Evolutionary conservation across 2,797 vertebrate species (phyloP).

Genomic region (Capromys pilorides): DNA sequence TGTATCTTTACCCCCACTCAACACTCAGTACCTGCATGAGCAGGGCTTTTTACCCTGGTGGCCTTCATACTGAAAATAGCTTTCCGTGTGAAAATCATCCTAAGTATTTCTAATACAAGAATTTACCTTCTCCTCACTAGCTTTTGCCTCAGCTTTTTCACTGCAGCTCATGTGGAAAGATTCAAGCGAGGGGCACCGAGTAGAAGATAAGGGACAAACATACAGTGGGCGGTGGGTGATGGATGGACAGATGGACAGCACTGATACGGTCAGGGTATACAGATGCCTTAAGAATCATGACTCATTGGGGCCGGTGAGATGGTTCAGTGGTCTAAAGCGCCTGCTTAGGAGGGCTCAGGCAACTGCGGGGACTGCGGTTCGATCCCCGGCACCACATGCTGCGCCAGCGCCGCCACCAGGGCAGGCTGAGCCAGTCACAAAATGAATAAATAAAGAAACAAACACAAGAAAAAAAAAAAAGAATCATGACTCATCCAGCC

Average conservation of each 20-base stretch:
- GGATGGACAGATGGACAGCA: not conserved
- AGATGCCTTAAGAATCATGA: constrained; percentile 8
- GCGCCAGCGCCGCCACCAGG: no score
- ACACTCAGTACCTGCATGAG: not conserved
- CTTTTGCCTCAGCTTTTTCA: not conserved
- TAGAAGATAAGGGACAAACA: not conserved
- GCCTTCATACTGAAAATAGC: not conserved
- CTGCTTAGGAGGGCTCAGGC: no score
- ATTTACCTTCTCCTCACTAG: not conserved
- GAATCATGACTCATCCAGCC: not conserved
- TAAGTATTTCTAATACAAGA: constrained; percentile 3
- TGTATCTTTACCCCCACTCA: not conserved
- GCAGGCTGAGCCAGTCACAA: no score
- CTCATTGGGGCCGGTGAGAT: no score
- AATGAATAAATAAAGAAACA: no score
- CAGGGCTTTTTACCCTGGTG: not conserved
- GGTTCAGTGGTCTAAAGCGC: no score
- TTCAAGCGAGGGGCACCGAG: not conserved
- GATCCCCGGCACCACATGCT: no score
- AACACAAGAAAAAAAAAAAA: no score
- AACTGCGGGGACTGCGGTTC: no score
- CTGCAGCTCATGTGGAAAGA: not conserved
- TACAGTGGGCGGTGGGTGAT: not conserved
- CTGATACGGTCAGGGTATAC: not conserved
- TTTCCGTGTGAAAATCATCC: constrained; percentile 5